Evolutionary conservation across 2,888 invertebrate genomes (phyloP).

Genomic region (Ditula angustiorana): DNA sequence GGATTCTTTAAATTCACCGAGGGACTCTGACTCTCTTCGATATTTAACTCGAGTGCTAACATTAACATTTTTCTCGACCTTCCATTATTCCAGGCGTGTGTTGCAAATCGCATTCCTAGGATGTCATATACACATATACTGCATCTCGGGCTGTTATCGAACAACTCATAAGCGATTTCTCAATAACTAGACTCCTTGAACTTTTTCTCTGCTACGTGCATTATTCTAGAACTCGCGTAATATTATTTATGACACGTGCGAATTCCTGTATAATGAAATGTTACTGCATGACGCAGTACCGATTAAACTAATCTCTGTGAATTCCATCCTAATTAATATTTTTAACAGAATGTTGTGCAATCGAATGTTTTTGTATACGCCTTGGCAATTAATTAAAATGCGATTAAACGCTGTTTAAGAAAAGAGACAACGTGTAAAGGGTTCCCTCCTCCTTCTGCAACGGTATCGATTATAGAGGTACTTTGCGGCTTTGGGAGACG

Average conservation of each 20-base stretch:
- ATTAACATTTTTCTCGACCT: conserved; percentile 51
- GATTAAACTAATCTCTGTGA: conserved; percentile 57
- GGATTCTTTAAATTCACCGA: conserved; percentile 70
- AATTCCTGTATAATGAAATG: conserved; percentile 54
- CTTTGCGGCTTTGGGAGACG: conserved; percentile 17
- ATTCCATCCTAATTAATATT: conserved; percentile 58
- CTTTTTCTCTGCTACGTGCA: conserved; percentile 32
- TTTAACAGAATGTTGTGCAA: conserved; percentile 26
- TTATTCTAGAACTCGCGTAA: conserved; percentile 13
- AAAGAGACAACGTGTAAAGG: conserved; percentile 9
- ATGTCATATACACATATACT: conserved; percentile 15
- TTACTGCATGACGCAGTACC: conserved; percentile 54
- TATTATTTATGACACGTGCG: conserved; percentile 55
- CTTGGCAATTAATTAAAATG: conserved; percentile 17
- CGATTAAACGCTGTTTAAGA: conserved; percentile 7
- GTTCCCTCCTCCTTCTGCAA: conserved; percentile 19
- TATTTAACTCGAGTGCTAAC: conserved; percentile 49
- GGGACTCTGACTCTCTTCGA: conserved; percentile 51
- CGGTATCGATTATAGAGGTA: conserved; percentile 15
- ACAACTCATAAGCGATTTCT: conserved; percentile 13
- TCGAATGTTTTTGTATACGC: conserved; percentile 18
- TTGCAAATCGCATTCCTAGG: conserved; percentile 32
- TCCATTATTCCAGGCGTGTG: conserved; percentile 44
- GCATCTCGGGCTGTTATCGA: conserved; percentile 12
- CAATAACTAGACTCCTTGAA: conserved; percentile 34